Evolutionary conservation across 2,888 invertebrate genomes (phyloP), one percentile per base, ranked within the genome.

Genomic region (Sycophila texana): DNA sequence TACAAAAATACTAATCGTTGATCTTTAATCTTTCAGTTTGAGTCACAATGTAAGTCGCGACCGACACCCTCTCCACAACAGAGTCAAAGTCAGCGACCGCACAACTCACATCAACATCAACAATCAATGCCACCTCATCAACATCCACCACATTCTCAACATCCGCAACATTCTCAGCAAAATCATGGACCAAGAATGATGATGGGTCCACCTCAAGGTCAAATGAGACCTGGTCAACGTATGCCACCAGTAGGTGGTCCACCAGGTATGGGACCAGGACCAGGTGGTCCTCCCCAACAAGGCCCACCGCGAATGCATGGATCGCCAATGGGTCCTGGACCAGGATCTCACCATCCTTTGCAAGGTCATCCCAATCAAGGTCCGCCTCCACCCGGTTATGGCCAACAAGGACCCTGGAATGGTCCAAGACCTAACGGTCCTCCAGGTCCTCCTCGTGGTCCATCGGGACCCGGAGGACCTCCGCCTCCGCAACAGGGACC

Each of bases 1-100:
- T 16, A 61, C 5, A 30, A 61, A 4, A 60, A 2, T 60, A 7
- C 4, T 39, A 39, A 30, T 58, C 3, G 26, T 26, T 55, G 67
- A 65, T 14, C 66, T 63, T 80, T 68, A 81, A 74, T 84, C 71
- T 86, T 84, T 89, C 94, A 96, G 92, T 97, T 97, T 91, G 97
- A 97, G 91, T 96, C 97, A 89, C 96, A 97, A 91, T 97, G 96
- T 84, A 97, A 97, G 92, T 96, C 97, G 49, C 93, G 97, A 83
- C 96, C 97, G 49, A 94, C 95, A 22, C 96, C 97, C 65, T 95
- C 96, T 68, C 94, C 94, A 39, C 94, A 94, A 79, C 90, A 90
- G 87, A 92, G 92, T 82, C 91, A 91, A 82, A 92, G 92, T 30
- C 92, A 92, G 88, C 91, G 92, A 81, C 91, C 92, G 39, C 92